These are phyloP conservation scores for Wiebesia pumilae DNA, from an alignment of 1,140 invertebrate species.

Conservation along the genomic window DNA sequence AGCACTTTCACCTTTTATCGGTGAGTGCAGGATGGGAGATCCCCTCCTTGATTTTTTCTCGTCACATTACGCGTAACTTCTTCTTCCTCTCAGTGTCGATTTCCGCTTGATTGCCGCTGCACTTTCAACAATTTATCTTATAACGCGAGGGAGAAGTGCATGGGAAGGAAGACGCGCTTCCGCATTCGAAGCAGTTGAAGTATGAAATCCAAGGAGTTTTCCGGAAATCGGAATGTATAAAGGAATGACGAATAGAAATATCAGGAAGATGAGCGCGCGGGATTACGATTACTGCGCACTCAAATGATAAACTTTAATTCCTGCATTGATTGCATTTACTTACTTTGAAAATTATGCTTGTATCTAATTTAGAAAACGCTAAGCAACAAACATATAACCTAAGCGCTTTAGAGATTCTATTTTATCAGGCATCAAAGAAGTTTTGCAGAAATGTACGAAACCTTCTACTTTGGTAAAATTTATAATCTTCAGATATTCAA, in stretches of 20 bases:
- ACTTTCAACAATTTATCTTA: background rate
- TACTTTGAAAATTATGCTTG: too few relatives aligned
- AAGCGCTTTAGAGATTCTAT: background rate
- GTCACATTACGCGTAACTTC: background rate
- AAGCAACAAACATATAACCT: background rate
- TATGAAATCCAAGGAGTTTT: background rate
- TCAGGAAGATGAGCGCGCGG: background rate
- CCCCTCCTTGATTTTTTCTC: background rate
- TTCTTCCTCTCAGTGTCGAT: constrained; percentile 29
- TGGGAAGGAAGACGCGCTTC: background rate
- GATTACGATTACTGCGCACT: background rate
- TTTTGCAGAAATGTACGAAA: too few relatives aligned
- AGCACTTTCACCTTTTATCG: constrained; percentile 51
- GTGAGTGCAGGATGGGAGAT: background rate
- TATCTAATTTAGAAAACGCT: too few relatives aligned
- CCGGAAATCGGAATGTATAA: background rate
- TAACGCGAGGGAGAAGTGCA: background rate
- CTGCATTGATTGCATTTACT: too few relatives aligned
- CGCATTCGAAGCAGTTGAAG: background rate
- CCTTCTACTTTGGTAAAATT: too few relatives aligned
- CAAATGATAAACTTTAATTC: too few relatives aligned
- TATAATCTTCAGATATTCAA: too few relatives aligned
- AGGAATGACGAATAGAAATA: background rate
- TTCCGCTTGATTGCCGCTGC: constrained; percentile 19
- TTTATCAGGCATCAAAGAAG: background rate